Conservation (phyloP, 2,888 invertebrate genomes). For the Ferrisia virgata region DNA sequence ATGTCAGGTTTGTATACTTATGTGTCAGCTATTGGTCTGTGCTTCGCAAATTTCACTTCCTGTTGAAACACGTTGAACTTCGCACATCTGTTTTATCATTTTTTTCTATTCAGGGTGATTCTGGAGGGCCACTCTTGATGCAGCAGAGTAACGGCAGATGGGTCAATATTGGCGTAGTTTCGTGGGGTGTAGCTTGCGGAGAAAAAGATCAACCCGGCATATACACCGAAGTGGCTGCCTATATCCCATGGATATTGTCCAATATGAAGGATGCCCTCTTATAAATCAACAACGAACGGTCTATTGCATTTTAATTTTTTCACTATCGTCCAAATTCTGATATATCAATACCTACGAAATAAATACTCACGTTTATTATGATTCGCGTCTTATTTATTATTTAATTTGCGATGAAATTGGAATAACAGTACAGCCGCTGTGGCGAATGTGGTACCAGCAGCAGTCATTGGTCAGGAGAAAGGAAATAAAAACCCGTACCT, state of each 20-base stretch:
- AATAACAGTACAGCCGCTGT: no score
- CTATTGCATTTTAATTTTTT: background rate
- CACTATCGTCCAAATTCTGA: background rate
- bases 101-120: slow-evolving; percentile 65
- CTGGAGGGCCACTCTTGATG: slow-evolving; percentile 76
- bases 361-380: background rate
- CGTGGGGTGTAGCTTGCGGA: slow-evolving; percentile 82
- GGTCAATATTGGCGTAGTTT: slow-evolving; percentile 76
- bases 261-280: slow-evolving; percentile 53
- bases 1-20: slow-evolving; percentile 64
- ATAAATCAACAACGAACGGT: background rate
- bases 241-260: slow-evolving; percentile 67
- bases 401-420: no score
- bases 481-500: no score
- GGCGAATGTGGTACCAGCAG: no score
- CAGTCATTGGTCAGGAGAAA: no score
- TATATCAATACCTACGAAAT: background rate
- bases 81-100: no score
- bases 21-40: background rate
- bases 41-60: background rate
- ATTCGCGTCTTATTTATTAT: no score
- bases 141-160: slow-evolving; percentile 72
- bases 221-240: slow-evolving; percentile 71
- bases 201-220: slow-evolving; percentile 72
- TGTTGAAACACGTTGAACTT: no score